A percentile compares a stretch with the other conserved stretches of the same genome.
These are phyloP conservation scores for Cromileptes altivelis DNA, from an alignment of 2,113 vertebrate species.

Conservation along the genomic window DNA sequence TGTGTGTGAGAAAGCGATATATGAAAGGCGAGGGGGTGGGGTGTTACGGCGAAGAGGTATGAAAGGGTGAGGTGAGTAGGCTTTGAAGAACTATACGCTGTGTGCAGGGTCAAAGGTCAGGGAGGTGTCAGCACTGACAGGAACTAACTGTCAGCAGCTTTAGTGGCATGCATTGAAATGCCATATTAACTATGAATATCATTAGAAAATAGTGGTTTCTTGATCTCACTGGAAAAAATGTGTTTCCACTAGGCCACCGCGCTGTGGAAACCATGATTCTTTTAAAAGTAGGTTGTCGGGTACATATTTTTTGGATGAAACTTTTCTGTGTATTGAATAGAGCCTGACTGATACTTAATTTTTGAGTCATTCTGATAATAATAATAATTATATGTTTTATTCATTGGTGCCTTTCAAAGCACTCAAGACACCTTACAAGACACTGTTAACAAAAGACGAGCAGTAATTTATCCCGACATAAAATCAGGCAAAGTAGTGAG, in stretches of 20 bases:
- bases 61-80: conserved; percentile 10
- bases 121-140: conserved; percentile 45
- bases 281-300: conserved; percentile 20
- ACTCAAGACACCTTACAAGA: too few species aligned
- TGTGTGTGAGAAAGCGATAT: conserved; percentile 37
- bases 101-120: conserved; percentile 56
- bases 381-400: too few species aligned
- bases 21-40: conserved; percentile 34
- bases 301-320: conserved; percentile 28
- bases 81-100: conserved; percentile 42
- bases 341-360: background rate
- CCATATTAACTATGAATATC: conserved; percentile 23
- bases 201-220: conserved; percentile 30
- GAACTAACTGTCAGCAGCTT: conserved; percentile 64
- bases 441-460: too few species aligned
- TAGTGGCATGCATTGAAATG: conserved; percentile 4
- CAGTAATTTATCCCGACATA: too few species aligned
- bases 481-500: too few species aligned
- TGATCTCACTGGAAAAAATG: conserved; percentile 45
- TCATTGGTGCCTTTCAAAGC: too few species aligned
- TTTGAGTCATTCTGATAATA: background rate
- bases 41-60: conserved; percentile 19
- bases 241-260: conserved; percentile 30
- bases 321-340: background rate
- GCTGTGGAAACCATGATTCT: conserved; percentile 34